These are phyloP conservation scores for Leptodactylus fallax DNA, from an alignment of 2,797 vertebrate species.

Conservation along the genomic window DNA sequence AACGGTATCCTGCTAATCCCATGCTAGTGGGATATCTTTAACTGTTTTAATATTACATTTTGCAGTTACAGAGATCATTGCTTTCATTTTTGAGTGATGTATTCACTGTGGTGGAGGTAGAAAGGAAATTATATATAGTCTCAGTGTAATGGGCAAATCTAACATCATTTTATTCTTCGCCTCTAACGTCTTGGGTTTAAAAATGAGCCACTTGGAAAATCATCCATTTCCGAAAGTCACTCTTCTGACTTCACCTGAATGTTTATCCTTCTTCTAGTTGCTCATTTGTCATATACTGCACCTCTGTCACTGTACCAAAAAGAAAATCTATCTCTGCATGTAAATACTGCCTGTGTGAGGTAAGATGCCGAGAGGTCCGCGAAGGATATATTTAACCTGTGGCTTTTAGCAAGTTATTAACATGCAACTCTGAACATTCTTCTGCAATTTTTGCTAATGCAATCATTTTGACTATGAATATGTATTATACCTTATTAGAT, in stretches of 20 bases:
- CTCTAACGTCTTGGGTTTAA: slow-evolving; percentile 29
- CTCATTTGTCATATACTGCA: slow-evolving; percentile 24
- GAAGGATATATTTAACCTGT: background rate
- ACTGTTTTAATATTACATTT: slow-evolving; percentile 46
- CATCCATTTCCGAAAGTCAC: slow-evolving; percentile 42
- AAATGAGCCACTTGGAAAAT: slow-evolving; percentile 50
- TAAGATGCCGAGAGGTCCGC: background rate
- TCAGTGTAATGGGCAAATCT: slow-evolving; percentile 48
- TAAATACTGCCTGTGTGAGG: slow-evolving; percentile 18
- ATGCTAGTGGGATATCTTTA: slow-evolving; percentile 30
- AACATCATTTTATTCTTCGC: slow-evolving; percentile 49
- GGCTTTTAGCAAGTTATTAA: background rate
- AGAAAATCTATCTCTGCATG: slow-evolving; percentile 28
- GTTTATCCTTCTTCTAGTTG: slow-evolving; percentile 40
- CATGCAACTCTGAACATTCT: background rate
- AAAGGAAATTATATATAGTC: slow-evolving; percentile 48
- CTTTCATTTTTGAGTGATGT: slow-evolving; percentile 44
- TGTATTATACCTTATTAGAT: no score
- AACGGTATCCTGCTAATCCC: slow-evolving; percentile 16
- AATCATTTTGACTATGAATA: no score
- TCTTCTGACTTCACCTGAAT: slow-evolving; percentile 42
- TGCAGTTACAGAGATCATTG: slow-evolving; percentile 35
- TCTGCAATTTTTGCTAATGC: background rate
- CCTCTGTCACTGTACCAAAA: slow-evolving; percentile 25
- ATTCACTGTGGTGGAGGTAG: slow-evolving; percentile 39